Conservation (phyloP, 1,140 invertebrate species). For the Mercenaria mercenaria region DNA sequence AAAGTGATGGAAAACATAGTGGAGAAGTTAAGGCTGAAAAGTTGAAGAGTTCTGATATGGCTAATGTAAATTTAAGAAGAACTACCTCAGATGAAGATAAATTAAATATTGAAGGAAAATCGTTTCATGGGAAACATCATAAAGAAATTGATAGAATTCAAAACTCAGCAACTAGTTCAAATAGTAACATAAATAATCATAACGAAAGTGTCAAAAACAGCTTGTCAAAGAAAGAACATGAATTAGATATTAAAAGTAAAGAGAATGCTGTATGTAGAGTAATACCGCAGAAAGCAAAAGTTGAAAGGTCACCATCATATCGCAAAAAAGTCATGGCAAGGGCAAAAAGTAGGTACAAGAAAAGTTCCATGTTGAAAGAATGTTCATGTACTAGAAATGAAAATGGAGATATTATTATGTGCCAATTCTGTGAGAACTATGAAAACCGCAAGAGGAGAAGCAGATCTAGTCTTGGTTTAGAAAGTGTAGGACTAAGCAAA, state of each 20-base stretch:
- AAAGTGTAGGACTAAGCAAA: conserved; percentile 4
- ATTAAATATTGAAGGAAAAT: conserved; percentile 33
- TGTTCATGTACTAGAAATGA: conserved; percentile 56
- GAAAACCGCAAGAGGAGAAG: conserved; percentile 37
- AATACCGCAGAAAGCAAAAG: conserved; percentile 18
- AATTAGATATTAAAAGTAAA: not conserved
- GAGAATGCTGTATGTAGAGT: not conserved
- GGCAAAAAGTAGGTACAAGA: conserved; percentile 60
- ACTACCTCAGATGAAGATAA: conserved; percentile 22
- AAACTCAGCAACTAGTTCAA: not conserved
- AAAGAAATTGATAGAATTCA: not conserved
- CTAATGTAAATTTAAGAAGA: not conserved
- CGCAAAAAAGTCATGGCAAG: conserved; percentile 57
- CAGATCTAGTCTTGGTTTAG: conserved; percentile 53
- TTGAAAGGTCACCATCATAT: conserved; percentile 57
- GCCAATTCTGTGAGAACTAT: conserved; percentile 51
- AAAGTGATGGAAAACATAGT: not conserved
- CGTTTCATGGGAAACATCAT: not conserved
- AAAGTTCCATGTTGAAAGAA: conserved; percentile 59
- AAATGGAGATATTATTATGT: conserved; percentile 41
- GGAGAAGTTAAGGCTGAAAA: not conserved
- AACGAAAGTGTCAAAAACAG: not conserved
- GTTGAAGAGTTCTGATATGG: not conserved
- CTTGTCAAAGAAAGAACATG: not conserved
- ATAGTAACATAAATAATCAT: not conserved